A percentile compares a stretch with the other conserved stretches of the same genome.
Conservation (phyloP, 2,888 invertebrate genomes). For the Rhyacophila evoluta region DNA sequence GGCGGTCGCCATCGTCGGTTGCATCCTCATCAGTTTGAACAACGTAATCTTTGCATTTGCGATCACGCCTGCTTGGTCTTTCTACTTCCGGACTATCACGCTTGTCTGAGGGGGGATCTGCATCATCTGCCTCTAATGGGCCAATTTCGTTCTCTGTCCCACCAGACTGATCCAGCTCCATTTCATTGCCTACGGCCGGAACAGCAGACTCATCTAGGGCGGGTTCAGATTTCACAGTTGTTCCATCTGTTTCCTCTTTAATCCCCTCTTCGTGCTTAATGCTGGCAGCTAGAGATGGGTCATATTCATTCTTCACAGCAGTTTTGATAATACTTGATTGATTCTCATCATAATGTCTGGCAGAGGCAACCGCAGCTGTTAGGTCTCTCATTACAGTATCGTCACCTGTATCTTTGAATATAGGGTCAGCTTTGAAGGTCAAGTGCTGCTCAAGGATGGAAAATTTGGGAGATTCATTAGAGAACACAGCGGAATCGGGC, state of each 20-base stretch:
- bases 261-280: conserved; percentile 55
- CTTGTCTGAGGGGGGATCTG: conserved; percentile 60
- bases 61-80: conserved; percentile 52
- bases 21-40: conserved; percentile 56
- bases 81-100: conserved; percentile 60
- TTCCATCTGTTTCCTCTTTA: conserved; percentile 51
- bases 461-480: conserved; percentile 69
- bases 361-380: conserved; percentile 72
- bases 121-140: conserved; percentile 46
- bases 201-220: conserved; percentile 69
- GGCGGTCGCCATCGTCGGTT: conserved; percentile 58
- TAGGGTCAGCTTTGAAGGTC: conserved; percentile 67
- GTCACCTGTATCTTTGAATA: conserved; percentile 61
- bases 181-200: conserved; percentile 68
- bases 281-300: conserved; percentile 44
- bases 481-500: conserved; percentile 59
- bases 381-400: conserved; percentile 74
- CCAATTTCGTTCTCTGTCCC: conserved; percentile 48
- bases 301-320: not conserved
- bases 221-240: conserved; percentile 69
- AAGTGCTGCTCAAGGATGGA: conserved; percentile 80
- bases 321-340: conserved; percentile 63
- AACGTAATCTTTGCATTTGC: conserved; percentile 50
- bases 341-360: conserved; percentile 74
- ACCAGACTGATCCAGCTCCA: conserved; percentile 63